A percentile compares a stretch with the other conserved stretches of the same genome.
Evolutionary conservation across 2,797 vertebrate species (phyloP).

Genomic region (Eutrigla gurnardus): DNA sequence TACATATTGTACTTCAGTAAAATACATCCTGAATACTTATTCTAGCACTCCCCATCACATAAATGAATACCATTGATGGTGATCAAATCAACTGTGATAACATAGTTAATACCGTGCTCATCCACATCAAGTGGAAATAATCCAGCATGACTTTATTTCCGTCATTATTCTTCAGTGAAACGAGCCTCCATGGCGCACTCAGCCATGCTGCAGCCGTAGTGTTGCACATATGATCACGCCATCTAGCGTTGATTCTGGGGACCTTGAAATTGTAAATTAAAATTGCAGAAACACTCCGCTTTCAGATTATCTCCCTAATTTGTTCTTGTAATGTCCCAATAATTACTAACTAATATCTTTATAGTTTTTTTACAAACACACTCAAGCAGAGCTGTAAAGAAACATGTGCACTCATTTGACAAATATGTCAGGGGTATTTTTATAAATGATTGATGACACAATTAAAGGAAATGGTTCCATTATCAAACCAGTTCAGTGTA

Average conservation of each 20-base stretch:
- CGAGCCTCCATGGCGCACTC: not conserved
- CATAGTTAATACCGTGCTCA: not conserved
- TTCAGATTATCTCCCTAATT: not conserved
- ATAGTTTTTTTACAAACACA: not conserved
- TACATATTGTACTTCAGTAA: not conserved
- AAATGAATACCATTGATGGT: not conserved
- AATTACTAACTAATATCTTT: not conserved
- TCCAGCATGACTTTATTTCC: not conserved
- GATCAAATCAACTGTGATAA: not conserved
- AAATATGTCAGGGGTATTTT: not conserved
- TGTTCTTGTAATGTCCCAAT: not conserved
- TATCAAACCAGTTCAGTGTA: not conserved
- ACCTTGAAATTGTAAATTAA: not conserved
- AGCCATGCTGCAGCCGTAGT: not conserved
- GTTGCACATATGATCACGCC: not conserved
- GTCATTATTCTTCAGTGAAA: not conserved
- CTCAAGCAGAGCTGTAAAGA: not conserved
- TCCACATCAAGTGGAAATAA: not conserved
- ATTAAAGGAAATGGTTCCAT: not conserved
- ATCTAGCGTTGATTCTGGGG: slow-evolving; percentile 51
- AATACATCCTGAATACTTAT: not conserved
- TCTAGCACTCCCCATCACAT: not conserved
- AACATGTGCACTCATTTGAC: not conserved
- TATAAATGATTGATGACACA: not conserved
- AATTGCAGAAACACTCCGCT: not conserved